Conservation (phyloP, 64 coral and sea anemone genomes). For the Trachythela sp. region DNA sequence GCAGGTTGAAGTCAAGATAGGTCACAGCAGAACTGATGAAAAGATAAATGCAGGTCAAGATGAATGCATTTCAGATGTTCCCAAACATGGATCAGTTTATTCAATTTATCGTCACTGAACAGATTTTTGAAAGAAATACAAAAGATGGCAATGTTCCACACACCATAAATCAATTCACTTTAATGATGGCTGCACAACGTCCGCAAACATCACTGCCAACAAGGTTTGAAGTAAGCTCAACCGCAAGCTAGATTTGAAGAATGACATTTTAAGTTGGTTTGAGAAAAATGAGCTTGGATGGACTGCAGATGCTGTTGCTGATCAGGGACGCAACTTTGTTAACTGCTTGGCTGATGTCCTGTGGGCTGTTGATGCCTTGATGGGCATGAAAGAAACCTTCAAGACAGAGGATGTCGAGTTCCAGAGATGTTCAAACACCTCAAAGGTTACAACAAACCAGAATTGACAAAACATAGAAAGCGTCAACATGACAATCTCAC, state of each 20-base stretch:
- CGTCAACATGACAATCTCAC: conserved; percentile 19
- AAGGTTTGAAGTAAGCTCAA: not conserved
- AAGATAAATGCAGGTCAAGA: too few species aligned
- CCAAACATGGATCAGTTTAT: too few species aligned
- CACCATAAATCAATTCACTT: not conserved
- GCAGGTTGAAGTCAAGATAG: too few species aligned
- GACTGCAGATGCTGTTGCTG: not conserved
- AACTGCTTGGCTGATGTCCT: conserved; percentile 8
- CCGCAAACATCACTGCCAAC: not conserved
- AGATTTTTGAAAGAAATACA: too few species aligned
- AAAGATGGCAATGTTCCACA: too few species aligned
- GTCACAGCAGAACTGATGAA: too few species aligned
- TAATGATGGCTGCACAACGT: conserved; percentile 38
- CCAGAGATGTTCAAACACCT: not conserved
- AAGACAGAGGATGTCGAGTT: conserved; percentile 34
- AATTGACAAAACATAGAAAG: conserved; percentile 44
- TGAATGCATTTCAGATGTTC: too few species aligned
- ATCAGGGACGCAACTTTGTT: conserved; percentile 32
- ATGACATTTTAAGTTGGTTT: conserved; percentile 54
- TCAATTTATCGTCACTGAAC: too few species aligned
- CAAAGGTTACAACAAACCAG: conserved; percentile 30
- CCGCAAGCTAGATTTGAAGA: conserved; percentile 36
- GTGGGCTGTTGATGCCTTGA: conserved; percentile 24
- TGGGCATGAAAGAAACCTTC: conserved; percentile 30
- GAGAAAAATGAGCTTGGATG: conserved; percentile 47